These are phyloP conservation scores for Periophthalmus magnuspinnatus DNA, from an alignment of 2,797 vertebrate species.

Conservation along the genomic window DNA sequence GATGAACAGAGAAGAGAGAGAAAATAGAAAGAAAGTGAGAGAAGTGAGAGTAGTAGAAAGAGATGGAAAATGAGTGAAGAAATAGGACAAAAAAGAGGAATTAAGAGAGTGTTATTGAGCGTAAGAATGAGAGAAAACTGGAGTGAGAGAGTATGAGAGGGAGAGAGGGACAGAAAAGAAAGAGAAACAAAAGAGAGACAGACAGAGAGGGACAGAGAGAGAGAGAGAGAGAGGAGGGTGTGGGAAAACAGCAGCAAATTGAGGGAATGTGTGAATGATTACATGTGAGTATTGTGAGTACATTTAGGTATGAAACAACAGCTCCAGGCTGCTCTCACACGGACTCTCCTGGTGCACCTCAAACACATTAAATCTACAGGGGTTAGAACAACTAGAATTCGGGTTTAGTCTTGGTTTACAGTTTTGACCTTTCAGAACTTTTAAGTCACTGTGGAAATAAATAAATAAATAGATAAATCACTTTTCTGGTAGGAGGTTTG, in stretches of 20 bases:
- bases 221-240: slow-evolving; percentile 42
- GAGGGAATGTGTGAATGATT: slow-evolving; percentile 53
- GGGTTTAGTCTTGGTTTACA: neutral
- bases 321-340: slow-evolving; percentile 65
- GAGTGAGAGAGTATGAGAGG: neutral
- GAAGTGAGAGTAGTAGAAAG: neutral
- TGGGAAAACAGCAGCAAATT: slow-evolving; percentile 62
- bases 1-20: neutral
- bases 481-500: neutral
- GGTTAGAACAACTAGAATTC: neutral
- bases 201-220: neutral
- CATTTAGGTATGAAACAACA: slow-evolving; percentile 58
- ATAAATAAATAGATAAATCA: no score
- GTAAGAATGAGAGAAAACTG: neutral
- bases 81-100: neutral
- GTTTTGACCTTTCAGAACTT: neutral
- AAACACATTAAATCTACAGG: neutral
- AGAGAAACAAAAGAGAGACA: neutral
- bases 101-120: no score
- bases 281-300: slow-evolving; percentile 32
- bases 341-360: slow-evolving; percentile 45
- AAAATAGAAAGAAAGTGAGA: slow-evolving; percentile 35
- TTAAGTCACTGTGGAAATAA: neutral
- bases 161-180: no score
- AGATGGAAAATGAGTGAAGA: neutral